Percentiles rank a stretch among this genome's conserved stretches.
Evolutionary conservation across 2,888 invertebrate species (phyloP).

Genomic region (Neria commutata): DNA sequence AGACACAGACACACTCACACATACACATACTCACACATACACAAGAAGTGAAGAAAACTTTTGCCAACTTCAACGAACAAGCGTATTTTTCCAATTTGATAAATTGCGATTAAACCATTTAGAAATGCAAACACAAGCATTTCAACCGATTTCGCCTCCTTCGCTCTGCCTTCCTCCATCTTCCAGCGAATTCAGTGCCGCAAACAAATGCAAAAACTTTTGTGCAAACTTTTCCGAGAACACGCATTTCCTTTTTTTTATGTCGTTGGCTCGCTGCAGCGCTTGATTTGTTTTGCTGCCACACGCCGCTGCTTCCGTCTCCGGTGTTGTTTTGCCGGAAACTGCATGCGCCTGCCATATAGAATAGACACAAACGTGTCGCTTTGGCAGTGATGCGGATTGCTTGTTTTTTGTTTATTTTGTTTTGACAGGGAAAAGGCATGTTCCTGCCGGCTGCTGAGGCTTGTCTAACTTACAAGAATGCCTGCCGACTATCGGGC

Average conservation of each 20-base stretch:
- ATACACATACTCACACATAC: neutral
- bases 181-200: conserved; percentile 27
- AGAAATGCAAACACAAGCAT: conserved; percentile 32
- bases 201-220: conserved; percentile 51
- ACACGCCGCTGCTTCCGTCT: neutral
- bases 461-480: no score
- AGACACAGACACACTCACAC: neutral
- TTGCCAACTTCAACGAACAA: conserved; percentile 8
- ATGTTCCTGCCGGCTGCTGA: no score
- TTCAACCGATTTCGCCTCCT: conserved; percentile 16
- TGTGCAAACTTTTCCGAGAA: conserved; percentile 28
- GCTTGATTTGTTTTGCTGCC: neutral
- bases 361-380: no score
- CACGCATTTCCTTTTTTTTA: conserved; percentile 18
- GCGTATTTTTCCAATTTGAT: conserved; percentile 44
- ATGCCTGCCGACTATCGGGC: no score
- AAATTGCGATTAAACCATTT: conserved; percentile 52
- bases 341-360: no score
- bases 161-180: neutral
- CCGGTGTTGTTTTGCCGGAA: no score
- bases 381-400: no score
- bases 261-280: neutral
- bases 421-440: no score
- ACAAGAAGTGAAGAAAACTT: conserved; percentile 7
- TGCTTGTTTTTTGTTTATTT: no score